Evolutionary conservation across 1,140 invertebrate genomes (phyloP).

Genomic region (Drosophila orosa): DNA sequence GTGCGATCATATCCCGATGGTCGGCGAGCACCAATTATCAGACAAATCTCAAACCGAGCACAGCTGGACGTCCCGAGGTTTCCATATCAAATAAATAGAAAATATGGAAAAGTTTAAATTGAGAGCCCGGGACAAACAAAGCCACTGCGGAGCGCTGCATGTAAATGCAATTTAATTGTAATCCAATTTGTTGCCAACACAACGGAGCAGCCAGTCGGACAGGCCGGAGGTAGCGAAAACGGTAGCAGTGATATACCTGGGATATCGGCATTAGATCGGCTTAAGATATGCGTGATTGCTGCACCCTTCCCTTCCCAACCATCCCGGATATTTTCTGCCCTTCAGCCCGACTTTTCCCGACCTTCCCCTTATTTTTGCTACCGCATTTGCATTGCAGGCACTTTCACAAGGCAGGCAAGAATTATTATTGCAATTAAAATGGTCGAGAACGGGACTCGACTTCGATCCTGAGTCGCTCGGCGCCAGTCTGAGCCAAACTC

Average conservation of each 20-base stretch:
- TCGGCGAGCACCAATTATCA: slow-evolving; percentile 49
- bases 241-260: slow-evolving; percentile 69
- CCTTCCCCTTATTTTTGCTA: slow-evolving; percentile 6
- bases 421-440: slow-evolving; percentile 57
- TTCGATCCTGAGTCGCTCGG: slow-evolving; percentile 55
- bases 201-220: slow-evolving; percentile 26
- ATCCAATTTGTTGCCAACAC: slow-evolving; percentile 76
- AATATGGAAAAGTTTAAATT: slow-evolving; percentile 66
- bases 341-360: slow-evolving; percentile 24
- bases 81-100: slow-evolving; percentile 59
- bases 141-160: slow-evolving; percentile 38
- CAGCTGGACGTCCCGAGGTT: slow-evolving; percentile 61
- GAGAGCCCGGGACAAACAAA: slow-evolving; percentile 56
- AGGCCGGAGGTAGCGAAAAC: slow-evolving; percentile 22
- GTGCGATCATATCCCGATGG: not conserved
- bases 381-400: slow-evolving; percentile 49
- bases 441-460: slow-evolving; percentile 12
- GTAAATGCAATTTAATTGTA: slow-evolving; percentile 82
- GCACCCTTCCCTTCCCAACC: slow-evolving; percentile 50
- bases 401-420: slow-evolving; percentile 25
- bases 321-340: slow-evolving; percentile 11
- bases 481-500: slow-evolving; percentile 67
- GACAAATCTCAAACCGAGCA: slow-evolving; percentile 47
- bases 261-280: slow-evolving; percentile 70
- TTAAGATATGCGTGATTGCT: slow-evolving; percentile 62